phyloP scores from a whole-genome alignment of 2,888 invertebrate species.

The Prosapia bicincta region DNA sequence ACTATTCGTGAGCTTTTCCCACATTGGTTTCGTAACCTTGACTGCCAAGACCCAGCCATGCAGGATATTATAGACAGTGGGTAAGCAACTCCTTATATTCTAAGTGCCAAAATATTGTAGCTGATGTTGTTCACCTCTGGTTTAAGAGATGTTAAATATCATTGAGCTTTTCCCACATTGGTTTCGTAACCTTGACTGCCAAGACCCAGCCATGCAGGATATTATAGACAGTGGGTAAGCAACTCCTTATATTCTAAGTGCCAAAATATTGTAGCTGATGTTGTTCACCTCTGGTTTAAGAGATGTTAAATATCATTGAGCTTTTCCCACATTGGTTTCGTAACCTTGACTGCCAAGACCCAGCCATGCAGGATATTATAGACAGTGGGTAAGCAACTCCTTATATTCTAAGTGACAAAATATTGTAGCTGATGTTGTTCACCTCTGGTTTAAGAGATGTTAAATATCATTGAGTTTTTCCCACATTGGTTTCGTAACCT shows the following conservation, averaged over 20 bases:
- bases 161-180: constrained; percentile 69
- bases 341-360: constrained; percentile 66
- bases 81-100: constrained; percentile 64
- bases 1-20: constrained; percentile 70
- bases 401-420: constrained; percentile 72
- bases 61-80: constrained; percentile 67
- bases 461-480: constrained; percentile 72
- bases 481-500: constrained; percentile 68
- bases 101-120: constrained; percentile 77
- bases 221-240: constrained; percentile 65
- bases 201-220: constrained; percentile 65
- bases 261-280: constrained; percentile 81
- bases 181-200: constrained; percentile 69
- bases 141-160: constrained; percentile 71
- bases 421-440: constrained; percentile 79
- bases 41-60: constrained; percentile 66
- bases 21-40: constrained; percentile 68
- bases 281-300: constrained; percentile 73
- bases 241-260: constrained; percentile 68
- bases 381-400: constrained; percentile 65
- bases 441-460: constrained; percentile 70
- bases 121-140: constrained; percentile 72
- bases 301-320: constrained; percentile 70
- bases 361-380: constrained; percentile 66
- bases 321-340: constrained; percentile 69